Evolutionary conservation across 2,888 invertebrate species (phyloP).

Genomic region (Troides aeacus): DNA sequence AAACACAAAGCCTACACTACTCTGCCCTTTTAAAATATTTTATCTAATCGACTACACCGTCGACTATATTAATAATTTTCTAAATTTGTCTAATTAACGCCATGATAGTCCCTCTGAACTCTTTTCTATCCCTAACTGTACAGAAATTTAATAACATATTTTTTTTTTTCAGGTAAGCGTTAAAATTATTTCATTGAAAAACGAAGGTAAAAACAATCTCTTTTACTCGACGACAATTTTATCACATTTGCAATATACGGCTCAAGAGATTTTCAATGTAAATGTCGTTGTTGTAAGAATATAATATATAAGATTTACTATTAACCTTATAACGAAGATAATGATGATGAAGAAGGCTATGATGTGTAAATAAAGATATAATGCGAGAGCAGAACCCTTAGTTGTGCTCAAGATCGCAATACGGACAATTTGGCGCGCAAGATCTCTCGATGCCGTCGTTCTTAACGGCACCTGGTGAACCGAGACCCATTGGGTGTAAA

Average conservation of each 20-base stretch:
- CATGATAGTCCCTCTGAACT: slow-evolving; percentile 42
- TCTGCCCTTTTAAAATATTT: slow-evolving; percentile 71
- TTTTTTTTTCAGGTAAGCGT: no score
- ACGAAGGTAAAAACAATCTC: background rate
- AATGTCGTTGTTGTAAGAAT: no score
- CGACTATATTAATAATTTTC: slow-evolving; percentile 76
- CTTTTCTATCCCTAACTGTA: background rate
- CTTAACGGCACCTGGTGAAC: slow-evolving; percentile 68
- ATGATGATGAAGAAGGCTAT: slow-evolving; percentile 38
- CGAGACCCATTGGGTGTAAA: slow-evolving; percentile 50
- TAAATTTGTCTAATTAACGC: slow-evolving; percentile 78
- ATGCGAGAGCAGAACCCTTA: slow-evolving; percentile 68
- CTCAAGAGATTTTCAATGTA: no score
- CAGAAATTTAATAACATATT: background rate
- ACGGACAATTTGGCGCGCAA: slow-evolving; percentile 73
- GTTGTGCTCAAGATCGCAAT: slow-evolving; percentile 68
- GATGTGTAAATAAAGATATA: slow-evolving; percentile 70
- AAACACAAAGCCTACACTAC: slow-evolving; percentile 49
- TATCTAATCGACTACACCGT: slow-evolving; percentile 76
- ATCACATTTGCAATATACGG: no score
- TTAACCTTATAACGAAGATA: slow-evolving; percentile 45
- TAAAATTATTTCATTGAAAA: no score
- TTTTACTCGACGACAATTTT: background rate
- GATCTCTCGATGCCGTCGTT: slow-evolving; percentile 62
- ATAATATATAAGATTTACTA: background rate